These are phyloP conservation scores for Pycnomerus fuliginosus DNA, from an alignment of 2,888 invertebrate genomes.

Conservation along the genomic window DNA sequence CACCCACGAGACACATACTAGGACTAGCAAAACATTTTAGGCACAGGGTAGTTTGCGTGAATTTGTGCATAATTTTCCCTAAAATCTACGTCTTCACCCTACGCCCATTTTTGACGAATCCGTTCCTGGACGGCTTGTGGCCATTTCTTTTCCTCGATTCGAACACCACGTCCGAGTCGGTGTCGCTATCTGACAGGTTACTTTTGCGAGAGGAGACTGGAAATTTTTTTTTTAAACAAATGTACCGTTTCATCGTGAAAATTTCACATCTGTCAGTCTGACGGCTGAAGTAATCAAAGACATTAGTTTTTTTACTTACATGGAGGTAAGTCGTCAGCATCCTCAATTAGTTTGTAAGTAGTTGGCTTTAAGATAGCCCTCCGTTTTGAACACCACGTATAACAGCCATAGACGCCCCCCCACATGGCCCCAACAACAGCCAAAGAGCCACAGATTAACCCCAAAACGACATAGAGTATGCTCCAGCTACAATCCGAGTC, in stretches of 20 bases:
- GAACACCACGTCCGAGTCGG: conserved; percentile 83
- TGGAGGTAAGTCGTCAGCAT: conserved; percentile 50
- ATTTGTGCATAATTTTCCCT: conserved; percentile 9
- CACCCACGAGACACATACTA: conserved; percentile 13
- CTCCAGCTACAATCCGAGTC: conserved; percentile 81
- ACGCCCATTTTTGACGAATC: conserved; percentile 56
- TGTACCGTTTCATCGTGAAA: conserved; percentile 5
- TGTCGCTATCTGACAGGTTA: conserved; percentile 74
- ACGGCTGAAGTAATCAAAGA: not conserved
- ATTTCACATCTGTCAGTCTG: not conserved
- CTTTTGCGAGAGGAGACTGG: conserved; percentile 60
- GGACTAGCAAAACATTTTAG: conserved; percentile 16
- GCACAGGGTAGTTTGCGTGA: conserved; percentile 10
- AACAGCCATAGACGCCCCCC: conserved; percentile 65
- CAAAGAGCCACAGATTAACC: conserved; percentile 61
- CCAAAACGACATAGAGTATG: conserved; percentile 85
- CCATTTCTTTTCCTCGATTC: conserved; percentile 71
- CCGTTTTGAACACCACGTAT: conserved; percentile 55
- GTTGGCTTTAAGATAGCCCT: conserved; percentile 59
- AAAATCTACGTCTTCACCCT: conserved; percentile 56
- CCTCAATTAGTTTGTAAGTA: conserved; percentile 71
- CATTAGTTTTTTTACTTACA: conserved; percentile 18
- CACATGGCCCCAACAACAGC: conserved; percentile 61
- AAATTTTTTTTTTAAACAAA: too few species aligned
- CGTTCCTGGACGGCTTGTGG: conserved; percentile 57